Evolutionary conservation across 1,140 invertebrate genomes (phyloP), one percentile per base, ranked within the genome.

Genomic region (Drosophila malerkotliana): DNA sequence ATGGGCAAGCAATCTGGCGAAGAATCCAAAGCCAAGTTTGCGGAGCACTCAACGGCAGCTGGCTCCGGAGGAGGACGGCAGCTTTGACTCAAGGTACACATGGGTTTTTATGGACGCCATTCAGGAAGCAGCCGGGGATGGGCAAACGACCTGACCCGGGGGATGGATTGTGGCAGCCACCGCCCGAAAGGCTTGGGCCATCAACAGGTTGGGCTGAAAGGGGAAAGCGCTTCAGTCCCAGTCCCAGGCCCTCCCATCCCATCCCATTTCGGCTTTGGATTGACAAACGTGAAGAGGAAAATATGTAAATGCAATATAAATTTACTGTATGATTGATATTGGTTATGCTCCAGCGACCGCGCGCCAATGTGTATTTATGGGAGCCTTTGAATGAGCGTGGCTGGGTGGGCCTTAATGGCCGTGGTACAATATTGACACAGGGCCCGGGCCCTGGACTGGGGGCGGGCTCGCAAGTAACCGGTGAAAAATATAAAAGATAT

Each of bases 21-120:
- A 82, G 63, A 57, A 75, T 67, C 78, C 56, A 74, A 77, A 66
- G 57, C 63, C 44, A 21, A 73, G 78, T 82, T 73, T 80, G 62
- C 77, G 53, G 28, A 84, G 81, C 77, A 85, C 81, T 85, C 64
- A 14, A 44, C 28, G 15, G 41, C 47, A 48, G 41, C 54, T 52
- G 47, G 47, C 62, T 49, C 53, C 24, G 0, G 5, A 14, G 41
- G 52, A 30, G 64, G 61, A 77, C 72, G 76, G 56, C 61, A 84
- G 66, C 79, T 84, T 84, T 79, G 63, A 77, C 80, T 84, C 75
- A 64, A 72, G 80, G 80, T 84, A 79, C 53, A 80, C 61, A 71
- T 69, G 71, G 56, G 37, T 60, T 84, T 84, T 85, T 80, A 80
- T 80, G 68, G 34, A 2, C 15, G 41, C 41, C 41, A 18, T 15